Evolutionary conservation across 2,113 vertebrate genomes (phyloP).

Genomic region (Xiphophorus hellerii): DNA sequence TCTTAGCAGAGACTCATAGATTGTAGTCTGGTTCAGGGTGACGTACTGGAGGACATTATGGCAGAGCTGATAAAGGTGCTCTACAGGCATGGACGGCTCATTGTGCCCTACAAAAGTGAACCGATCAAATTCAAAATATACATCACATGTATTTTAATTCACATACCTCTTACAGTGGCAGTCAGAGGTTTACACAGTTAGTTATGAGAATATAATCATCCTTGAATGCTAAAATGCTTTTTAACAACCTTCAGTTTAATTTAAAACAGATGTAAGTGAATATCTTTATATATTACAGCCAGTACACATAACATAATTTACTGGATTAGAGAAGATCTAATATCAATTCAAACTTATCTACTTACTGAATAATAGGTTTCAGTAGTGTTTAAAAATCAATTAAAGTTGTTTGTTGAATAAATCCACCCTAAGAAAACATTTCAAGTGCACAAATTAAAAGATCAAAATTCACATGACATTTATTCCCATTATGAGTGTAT

Average conservation of each 20-base stretch:
- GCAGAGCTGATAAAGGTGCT: slow-evolving; percentile 79
- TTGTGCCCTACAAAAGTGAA: slow-evolving; percentile 83
- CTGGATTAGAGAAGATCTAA: too few relatives aligned
- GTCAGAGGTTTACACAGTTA: too few relatives aligned
- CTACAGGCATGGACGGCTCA: slow-evolving; percentile 78
- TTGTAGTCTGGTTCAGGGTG: slow-evolving; percentile 81
- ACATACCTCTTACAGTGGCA: too few relatives aligned
- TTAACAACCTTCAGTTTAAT: too few relatives aligned
- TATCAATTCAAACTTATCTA: too few relatives aligned
- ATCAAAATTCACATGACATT: neutral
- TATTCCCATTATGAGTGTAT: neutral
- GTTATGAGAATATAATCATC: too few relatives aligned
- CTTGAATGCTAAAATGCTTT: too few relatives aligned
- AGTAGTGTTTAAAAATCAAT: neutral
- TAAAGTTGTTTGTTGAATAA: neutral
- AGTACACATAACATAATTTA: too few relatives aligned
- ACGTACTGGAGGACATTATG: slow-evolving; percentile 84
- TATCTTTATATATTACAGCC: too few relatives aligned
- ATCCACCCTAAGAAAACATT: neutral
- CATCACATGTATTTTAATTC: too few relatives aligned
- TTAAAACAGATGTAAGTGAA: too few relatives aligned
- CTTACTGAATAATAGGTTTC: too few relatives aligned
- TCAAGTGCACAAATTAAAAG: neutral
- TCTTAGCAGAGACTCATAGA: slow-evolving; percentile 86
- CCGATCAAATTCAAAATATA: neutral